These are phyloP conservation scores for Cremastobaeus sp. DNA, from an alignment of 2,888 invertebrate species.

Conservation along the genomic window DNA sequence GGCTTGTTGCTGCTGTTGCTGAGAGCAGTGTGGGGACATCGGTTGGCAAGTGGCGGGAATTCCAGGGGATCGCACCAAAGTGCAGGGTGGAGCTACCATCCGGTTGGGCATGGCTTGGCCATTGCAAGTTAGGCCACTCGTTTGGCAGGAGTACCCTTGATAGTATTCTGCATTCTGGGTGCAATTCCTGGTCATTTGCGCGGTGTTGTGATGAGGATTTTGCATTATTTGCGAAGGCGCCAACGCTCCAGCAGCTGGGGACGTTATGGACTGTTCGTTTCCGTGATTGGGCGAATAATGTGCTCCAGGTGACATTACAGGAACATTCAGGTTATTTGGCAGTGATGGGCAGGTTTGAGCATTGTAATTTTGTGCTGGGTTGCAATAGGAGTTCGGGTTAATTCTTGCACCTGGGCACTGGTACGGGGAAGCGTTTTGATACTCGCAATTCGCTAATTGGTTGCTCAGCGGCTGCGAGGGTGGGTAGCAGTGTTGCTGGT, in stretches of 20 bases:
- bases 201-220: conserved; percentile 72
- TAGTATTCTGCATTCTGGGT: conserved; percentile 71
- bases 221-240: conserved; percentile 73
- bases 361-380: conserved; percentile 69
- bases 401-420: conserved; percentile 73
- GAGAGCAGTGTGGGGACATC: conserved; percentile 72
- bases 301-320: conserved; percentile 75
- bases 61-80: conserved; percentile 54
- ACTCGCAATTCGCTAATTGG: conserved; percentile 67
- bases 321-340: conserved; percentile 69
- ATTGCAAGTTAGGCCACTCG: conserved; percentile 58
- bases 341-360: conserved; percentile 68
- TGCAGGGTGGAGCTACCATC: conserved; percentile 56
- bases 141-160: conserved; percentile 70
- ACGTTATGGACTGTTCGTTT: conserved; percentile 75
- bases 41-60: conserved; percentile 69
- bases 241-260: conserved; percentile 75
- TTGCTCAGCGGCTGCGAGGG: conserved; percentile 57
- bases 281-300: conserved; percentile 73
- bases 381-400: conserved; percentile 71
- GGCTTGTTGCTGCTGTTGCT: conserved; percentile 68
- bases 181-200: conserved; percentile 74
- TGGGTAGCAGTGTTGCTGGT: conserved; percentile 69
- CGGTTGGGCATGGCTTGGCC: conserved; percentile 62
- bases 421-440: conserved; percentile 70